phyloP scores from a whole-genome alignment of 2,888 invertebrate species.

The Drosophila recens region DNA sequence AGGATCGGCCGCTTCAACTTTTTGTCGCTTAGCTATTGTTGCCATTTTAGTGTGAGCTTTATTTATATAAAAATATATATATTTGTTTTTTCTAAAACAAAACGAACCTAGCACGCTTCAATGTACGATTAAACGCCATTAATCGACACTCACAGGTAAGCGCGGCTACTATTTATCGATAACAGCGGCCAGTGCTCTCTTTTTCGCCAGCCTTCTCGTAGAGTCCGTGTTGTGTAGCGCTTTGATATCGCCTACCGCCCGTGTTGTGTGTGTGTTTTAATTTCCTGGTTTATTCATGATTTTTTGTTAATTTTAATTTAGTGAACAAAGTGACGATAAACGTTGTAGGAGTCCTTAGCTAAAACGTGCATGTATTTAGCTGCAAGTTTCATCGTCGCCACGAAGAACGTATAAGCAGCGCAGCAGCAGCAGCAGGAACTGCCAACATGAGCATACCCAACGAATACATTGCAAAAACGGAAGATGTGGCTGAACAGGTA shows the following conservation, averaged over 20 bases:
- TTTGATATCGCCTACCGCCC: slow-evolving; percentile 44
- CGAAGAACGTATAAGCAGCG: slow-evolving; percentile 31
- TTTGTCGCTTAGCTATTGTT: slow-evolving; percentile 39
- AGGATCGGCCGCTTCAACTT: slow-evolving; percentile 1
- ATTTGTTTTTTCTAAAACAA: slow-evolving; percentile 5
- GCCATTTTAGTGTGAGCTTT: slow-evolving; percentile 43
- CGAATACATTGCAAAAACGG: slow-evolving; percentile 86
- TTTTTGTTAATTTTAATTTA: slow-evolving; percentile 71
- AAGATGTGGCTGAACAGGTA: slow-evolving; percentile 98
- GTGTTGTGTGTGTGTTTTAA: slow-evolving; percentile 69
- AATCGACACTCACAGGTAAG: slow-evolving; percentile 43
- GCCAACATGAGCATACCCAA: slow-evolving; percentile 87
- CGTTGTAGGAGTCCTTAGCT: slow-evolving; percentile 21
- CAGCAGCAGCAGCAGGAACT: slow-evolving; percentile 42
- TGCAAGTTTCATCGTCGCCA: slow-evolving; percentile 29
- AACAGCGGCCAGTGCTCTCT: slow-evolving; percentile 21
- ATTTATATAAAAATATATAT: slow-evolving; percentile 12
- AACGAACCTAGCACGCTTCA: slow-evolving; percentile 38
- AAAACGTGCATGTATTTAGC: slow-evolving; percentile 40
- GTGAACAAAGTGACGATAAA: slow-evolving; percentile 41
- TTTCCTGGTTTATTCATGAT: slow-evolving; percentile 72
- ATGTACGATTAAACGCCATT: slow-evolving; percentile 14
- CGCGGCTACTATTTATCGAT: slow-evolving; percentile 30
- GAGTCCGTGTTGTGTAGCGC: slow-evolving; percentile 36
- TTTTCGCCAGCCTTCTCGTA: slow-evolving; percentile 43